Base-by-base conservation (phyloP, 2,113 vertebrate species). In the Alexandromys fortis region DNA sequence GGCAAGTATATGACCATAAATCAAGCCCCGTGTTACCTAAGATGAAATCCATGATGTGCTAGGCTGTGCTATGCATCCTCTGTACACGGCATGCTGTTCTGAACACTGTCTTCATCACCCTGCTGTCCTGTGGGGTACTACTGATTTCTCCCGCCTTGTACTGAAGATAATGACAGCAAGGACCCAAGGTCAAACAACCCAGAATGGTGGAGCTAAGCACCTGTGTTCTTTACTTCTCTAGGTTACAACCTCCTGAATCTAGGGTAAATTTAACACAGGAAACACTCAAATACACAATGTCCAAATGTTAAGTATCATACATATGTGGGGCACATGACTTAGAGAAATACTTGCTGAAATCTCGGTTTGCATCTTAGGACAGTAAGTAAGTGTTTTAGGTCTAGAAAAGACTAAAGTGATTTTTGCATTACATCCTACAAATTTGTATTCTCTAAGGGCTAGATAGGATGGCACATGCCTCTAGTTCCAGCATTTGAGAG, bases 321-420 rank as follows among this genome's bases (percentile, higher is more conserved):
- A 75, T 58, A 58, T 11, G 55, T 55, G n/a, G 47, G 21, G 92
- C 38, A 76, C 0, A 88, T 38, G 17, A 77, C 33, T 7, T 33
- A 86, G 14, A 92, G 38, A 92, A 89, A 68, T 96, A 86, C 47
- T n/a, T 94, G 55, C 7, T 85, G 42, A 91, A 94, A 91, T 58
- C 28, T 90, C 19, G 93, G 35, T 86, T 76, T 95, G 38, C 5
- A 83, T 77, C 76, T 58, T 77, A 92, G 68, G 0, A 67, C 47
- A 85, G 5, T 89, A 47, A 85, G 5, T 89, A 47, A 89, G 45
- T 82, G 2, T 26, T 87, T 30, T 11, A 10, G 79, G 2, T 83
- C 90, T 92, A 95, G 52, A 86, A 94, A 92, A 88, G 10, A 86
- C 1, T 45, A 45, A 9, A 90, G 24, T 91, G 90, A 65, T 7